Evolutionary conservation across 2,113 vertebrate species (phyloP), one percentile per base, ranked within the genome.

Genomic region (Sprattus sprattus): DNA sequence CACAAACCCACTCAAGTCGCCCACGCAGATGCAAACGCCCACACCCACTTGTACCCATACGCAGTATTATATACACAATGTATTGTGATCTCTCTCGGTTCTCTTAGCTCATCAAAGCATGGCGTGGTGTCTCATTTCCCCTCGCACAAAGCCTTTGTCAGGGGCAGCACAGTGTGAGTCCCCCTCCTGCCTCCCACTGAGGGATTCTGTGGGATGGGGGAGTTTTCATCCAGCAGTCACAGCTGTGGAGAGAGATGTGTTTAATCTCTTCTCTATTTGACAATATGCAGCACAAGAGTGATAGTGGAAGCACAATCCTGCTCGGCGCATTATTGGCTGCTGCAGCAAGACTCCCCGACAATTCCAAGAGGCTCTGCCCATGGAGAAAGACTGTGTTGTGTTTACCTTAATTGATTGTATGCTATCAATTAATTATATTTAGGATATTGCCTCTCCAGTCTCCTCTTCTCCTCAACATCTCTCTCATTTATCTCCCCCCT

Each of bases 381-480:
- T 84, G 82, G 81, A 83, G 82, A 90, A 84, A 18, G 49, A 32
- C 28, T 85, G 90, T 84, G 80, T 89, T 87, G 85, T 91, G 89
- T 89, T 92, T 91, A 90, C 91, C 89, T 91, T 91, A 91, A 91
- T 89, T 92, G 89, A 91, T 92, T 89, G 88, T 85, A 89, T 84
- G 88, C 88, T 92, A 91, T 91, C 71, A 78, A 78, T 78, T 78
- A 78, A 78, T 78, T 78, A 78, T 78, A 78, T 78, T 78, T 78
- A 78, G 71, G 71, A 32, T 78, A 44, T 39, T 44, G 67, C 67
- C 32, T 75, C 28, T 28, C 7, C n/a, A 39, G 71, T 78, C 28
- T 11, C 28, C 71, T 39, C 71, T 8, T n/a, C 13, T 15, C 52
- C 47, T 49, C 16, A 57, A 20, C 39, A 13, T 78, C 25, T 91